Conservation (phyloP, 2,113 vertebrate genomes). For the Lophochroa leadbeateri region DNA sequence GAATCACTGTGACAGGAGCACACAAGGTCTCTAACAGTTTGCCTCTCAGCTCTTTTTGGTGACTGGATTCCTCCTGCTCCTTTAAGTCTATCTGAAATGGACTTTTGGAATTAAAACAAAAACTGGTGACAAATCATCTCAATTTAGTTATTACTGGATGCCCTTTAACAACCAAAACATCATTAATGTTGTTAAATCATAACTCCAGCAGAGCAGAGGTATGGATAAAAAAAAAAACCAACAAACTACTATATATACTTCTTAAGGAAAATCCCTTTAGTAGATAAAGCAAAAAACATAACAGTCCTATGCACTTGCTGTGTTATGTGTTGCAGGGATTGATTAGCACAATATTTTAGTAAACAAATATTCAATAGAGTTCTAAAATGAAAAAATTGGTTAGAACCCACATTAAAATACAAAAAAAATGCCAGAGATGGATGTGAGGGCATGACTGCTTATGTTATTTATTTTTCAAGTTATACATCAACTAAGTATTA, state of each 20-base stretch:
- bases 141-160: neutral
- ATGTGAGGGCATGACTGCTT: neutral
- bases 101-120: neutral
- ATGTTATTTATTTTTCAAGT: neutral
- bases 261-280: neutral
- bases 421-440: neutral
- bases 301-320: neutral
- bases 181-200: neutral
- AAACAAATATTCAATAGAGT: neutral
- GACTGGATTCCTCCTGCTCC: rapidly evolving
- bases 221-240: neutral
- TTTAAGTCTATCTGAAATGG: neutral
- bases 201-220: neutral
- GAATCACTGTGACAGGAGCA: neutral
- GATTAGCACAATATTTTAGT: neutral
- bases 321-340: neutral
- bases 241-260: neutral
- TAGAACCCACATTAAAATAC: neutral
- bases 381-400: neutral
- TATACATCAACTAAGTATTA: neutral
- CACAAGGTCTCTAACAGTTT: neutral
- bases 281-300: neutral
- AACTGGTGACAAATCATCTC: neutral
- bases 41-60: neutral
- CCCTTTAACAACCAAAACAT: neutral